Evolutionary conservation across 1,140 invertebrate species (phyloP).

Genomic region (Muscidifurax raptorellus): DNA sequence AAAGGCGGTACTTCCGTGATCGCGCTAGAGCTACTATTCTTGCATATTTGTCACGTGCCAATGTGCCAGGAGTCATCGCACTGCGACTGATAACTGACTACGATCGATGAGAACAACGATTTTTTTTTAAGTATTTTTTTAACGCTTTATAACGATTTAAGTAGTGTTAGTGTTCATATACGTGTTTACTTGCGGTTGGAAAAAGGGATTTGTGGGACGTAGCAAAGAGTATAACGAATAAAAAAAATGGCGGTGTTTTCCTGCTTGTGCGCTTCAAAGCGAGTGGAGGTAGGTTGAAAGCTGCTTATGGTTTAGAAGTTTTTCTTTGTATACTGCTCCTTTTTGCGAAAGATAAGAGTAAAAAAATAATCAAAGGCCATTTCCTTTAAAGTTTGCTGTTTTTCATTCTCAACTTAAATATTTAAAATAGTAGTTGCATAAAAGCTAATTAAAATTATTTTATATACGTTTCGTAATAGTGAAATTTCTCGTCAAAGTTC

Average conservation of each 20-base stretch:
- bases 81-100: conserved; percentile 15
- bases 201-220: conserved; percentile 43
- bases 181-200: not conserved
- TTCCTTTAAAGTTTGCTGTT: not conserved
- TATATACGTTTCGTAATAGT: not conserved
- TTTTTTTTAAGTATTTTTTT: not conserved
- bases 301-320: not conserved
- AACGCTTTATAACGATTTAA: not conserved
- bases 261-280: conserved; percentile 69
- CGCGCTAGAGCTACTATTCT: conserved; percentile 39
- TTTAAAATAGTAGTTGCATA: not conserved
- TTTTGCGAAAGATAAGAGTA: not conserved
- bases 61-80: conserved; percentile 46
- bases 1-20: not conserved
- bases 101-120: not conserved
- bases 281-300: conserved; percentile 71
- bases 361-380: not conserved
- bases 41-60: conserved; percentile 54
- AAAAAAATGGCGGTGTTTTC: conserved; percentile 66
- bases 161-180: conserved; percentile 49
- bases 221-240: conserved; percentile 3
- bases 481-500: not conserved
- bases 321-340: not conserved
- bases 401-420: not conserved
- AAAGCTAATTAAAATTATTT: too few species aligned